Evolutionary conservation across 2,888 invertebrate species (phyloP), one percentile per base, ranked within the genome.

Genomic region (Dynastes hyllus): DNA sequence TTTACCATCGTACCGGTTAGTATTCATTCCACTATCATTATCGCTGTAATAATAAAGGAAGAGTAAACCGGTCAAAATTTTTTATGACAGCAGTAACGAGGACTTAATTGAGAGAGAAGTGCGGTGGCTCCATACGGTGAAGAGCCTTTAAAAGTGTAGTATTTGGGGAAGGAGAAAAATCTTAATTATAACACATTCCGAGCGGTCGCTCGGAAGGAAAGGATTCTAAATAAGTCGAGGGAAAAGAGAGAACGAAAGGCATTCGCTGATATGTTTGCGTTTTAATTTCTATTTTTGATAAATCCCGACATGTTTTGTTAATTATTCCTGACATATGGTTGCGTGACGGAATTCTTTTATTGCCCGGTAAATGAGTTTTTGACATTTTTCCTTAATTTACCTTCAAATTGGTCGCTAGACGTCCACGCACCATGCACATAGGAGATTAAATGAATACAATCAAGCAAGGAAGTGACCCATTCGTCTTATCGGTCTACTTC

Each of bases 111-210:
- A 40, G 40, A 75, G 45, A 61, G 22, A 37, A 55, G 55, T 71
- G 16, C 55, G 50, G 55, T 55, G 55, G 71, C 11, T 45, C 45
- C 11, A 45, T 45, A 45, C 55, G 11, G 32, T 27, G 53, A 61
- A 61, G 13, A 69, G 53, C 61, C 45, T 61, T 55, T 66, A 66
- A 58, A 6, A 9, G 61, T 61, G 22, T 73, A 75, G 27, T 61
- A 61, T 61, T 70, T 75, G 45, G 61, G 73, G 58, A 40, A 61
- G 73, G 11, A 75, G 45, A 75, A 71, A 73, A 75, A 61, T 75
- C 73, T 75, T 75, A 75, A 75, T 75, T 75, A 61, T 75, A 75
- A 61, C 73, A 75, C 73, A 75, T 75, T 75, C 73, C 73, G 61
- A 40, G 27, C 73, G 61, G 61, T 75, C 40, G 73, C 73, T 61